Percentiles rank a stretch among this genome's conserved stretches.
phyloP scores from a whole-genome alignment of 2,113 vertebrate species.

The Gallinago undulata region DNA sequence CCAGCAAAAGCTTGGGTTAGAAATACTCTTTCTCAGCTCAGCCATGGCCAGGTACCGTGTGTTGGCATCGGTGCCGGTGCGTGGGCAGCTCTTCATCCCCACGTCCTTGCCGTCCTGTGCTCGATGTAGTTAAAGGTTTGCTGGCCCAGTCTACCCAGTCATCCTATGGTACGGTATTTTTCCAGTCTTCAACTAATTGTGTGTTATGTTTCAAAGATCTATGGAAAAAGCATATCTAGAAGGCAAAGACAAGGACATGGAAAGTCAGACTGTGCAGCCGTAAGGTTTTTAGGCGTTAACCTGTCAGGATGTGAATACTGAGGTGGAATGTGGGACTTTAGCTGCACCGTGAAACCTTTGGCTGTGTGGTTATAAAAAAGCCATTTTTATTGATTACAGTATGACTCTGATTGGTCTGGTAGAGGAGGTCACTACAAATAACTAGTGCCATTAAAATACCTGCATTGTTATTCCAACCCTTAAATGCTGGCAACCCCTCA shows the following conservation, averaged over 20 bases:
- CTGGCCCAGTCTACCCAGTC: not conserved
- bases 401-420: not conserved
- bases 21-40: not conserved
- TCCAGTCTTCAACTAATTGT: not conserved
- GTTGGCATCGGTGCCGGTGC: accelerated
- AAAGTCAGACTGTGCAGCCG: not conserved
- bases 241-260: not conserved
- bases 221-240: not conserved
- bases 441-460: not conserved
- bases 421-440: not conserved
- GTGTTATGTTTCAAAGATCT: not conserved
- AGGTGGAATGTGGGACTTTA: not conserved
- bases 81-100: not conserved
- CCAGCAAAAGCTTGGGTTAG: not conserved
- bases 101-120: accelerated
- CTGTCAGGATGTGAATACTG: not conserved
- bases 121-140: not conserved
- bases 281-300: not conserved
- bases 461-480: not conserved
- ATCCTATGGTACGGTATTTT: not conserved
- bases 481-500: not conserved
- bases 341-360: not conserved
- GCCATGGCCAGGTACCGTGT: accelerated
- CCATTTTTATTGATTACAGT: not conserved
- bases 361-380: not conserved